Percentiles rank a stretch among this genome's conserved stretches.
phyloP scores from a whole-genome alignment of 1,140 invertebrate genomes.

The Rhagoletis pomonella region DNA sequence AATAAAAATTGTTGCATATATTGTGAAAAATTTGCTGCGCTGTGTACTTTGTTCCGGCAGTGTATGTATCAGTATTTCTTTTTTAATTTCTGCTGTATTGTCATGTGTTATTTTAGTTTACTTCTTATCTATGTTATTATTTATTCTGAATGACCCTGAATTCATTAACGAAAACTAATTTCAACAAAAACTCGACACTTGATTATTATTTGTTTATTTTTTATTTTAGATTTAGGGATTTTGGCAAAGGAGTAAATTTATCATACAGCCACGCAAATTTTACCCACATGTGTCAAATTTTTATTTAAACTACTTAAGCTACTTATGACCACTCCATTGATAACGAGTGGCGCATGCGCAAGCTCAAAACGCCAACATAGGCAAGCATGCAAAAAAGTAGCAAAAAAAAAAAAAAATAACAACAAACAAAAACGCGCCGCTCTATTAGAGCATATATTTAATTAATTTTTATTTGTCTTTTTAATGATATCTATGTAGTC shows the following conservation, averaged over 20 bases:
- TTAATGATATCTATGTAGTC: background rate
- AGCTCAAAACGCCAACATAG: background rate
- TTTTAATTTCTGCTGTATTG: too few species aligned
- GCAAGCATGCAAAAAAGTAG: background rate
- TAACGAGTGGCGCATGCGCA: background rate
- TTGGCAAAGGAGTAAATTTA: background rate
- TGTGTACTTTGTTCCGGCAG: too few species aligned
- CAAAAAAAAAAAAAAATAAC: too few species aligned
- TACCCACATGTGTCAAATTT: background rate
- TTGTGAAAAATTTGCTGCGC: too few species aligned
- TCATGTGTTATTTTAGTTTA: too few species aligned
- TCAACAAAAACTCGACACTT: background rate
- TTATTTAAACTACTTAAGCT: background rate
- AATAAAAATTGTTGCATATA: too few species aligned
- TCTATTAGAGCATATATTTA: background rate
- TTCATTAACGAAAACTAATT: conserved; percentile 6
- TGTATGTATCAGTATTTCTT: background rate
- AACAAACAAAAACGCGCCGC: too few species aligned
- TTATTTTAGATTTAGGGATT: background rate
- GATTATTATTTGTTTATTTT: background rate
- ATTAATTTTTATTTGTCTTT: background rate
- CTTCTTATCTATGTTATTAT: background rate
- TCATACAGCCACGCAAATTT: background rate
- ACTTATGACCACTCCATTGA: background rate
- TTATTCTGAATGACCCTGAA: background rate